Evolutionary conservation across 2,797 vertebrate species (phyloP), one percentile per base, ranked within the genome.

Genomic region (Sebastes aleutianus): DNA sequence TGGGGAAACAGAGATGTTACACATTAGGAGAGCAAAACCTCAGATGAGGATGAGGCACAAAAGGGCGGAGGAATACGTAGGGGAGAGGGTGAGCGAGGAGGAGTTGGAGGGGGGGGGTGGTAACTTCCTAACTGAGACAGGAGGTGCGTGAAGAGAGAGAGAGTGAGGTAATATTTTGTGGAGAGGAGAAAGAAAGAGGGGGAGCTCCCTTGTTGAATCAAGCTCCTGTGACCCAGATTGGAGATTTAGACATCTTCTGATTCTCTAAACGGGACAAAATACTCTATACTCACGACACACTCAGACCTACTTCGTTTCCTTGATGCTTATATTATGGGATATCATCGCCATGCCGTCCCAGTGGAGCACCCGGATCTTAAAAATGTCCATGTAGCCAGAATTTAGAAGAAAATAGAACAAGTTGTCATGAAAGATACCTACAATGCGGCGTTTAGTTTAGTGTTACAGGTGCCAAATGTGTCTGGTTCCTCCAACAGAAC

Each of bases 1-100:
- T 57, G 59, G 65, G 78, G 74, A 85, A 82, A 78, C 78, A 10
- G 83, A 87, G 76, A 78, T 83, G 86, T 86, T 85, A 34, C 78
- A 82, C 74, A 87, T 90, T 87, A 81, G 83, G 63, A 82, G 70
- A 87, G 85, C 87, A 89, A 90, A 89, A 75, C 39, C 71, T 83
- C 31, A 0, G 61, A 57, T 84, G 71, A 70, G 56, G 66, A n/a
- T 14, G 31, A 16, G 32, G 70, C 72, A 53, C 81, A 24, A 57
- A 63, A 66, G 78, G 85, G 85, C 3, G 70, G 82, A 80, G 85
- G 68, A 59, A 43, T 58, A 29, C 22, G 7, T 3, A 27, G 22
- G 70, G 57, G 59, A 65, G 74, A 18, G 36, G 73, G 67, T 4
- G 14, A 74, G 58, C 7, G 54, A 70, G 39, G 47, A 31, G 39